Evolutionary conservation across 2,113 vertebrate genomes (phyloP).

Genomic region (Pelecanoides urinatrix): DNA sequence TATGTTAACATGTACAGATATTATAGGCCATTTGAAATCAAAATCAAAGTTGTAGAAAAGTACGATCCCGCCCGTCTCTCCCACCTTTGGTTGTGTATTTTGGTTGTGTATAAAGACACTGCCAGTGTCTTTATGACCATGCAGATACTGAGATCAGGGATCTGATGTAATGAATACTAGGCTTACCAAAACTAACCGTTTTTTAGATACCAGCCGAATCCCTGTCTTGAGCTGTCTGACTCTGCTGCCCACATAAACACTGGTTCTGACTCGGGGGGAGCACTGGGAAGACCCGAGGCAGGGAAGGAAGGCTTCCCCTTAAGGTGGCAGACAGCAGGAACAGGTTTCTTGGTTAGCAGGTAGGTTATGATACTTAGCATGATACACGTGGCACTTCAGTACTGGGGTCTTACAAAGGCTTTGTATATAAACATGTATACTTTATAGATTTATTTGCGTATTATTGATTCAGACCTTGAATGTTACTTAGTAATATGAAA

Average conservation of each 20-base stretch:
- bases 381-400: not conserved
- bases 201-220: not conserved
- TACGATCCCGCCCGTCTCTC: not conserved
- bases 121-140: not conserved
- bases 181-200: not conserved
- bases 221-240: not conserved
- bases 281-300: not conserved
- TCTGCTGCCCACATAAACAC: not conserved
- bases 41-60: not conserved
- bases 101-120: not conserved
- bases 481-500: not conserved
- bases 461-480: not conserved
- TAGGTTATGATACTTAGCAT: not conserved
- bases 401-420: not conserved
- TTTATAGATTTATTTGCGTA: not conserved
- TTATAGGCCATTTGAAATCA: not conserved
- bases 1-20: not conserved
- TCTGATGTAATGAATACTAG: not conserved
- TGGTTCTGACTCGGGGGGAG: not conserved
- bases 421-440: not conserved
- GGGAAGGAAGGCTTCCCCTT: not conserved
- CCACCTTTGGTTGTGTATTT: not conserved
- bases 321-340: not conserved
- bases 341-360: not conserved
- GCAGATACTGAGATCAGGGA: not conserved